Evolutionary conservation across 2,797 vertebrate species (phyloP).

Genomic region (Lates japonicus): DNA sequence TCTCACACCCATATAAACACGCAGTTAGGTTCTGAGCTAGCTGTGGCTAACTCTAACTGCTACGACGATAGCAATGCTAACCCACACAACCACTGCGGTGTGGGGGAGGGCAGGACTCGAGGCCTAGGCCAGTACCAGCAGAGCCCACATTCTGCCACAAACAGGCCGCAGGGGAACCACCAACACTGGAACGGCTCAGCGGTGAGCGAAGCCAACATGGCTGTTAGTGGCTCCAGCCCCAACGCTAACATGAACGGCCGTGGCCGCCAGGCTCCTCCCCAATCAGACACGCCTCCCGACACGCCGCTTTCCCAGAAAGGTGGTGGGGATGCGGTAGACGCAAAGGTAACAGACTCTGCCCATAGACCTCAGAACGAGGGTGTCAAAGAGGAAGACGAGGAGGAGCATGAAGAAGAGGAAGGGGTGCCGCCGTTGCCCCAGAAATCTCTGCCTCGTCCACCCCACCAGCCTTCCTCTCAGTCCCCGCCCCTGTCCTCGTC

Average conservation of each 20-base stretch:
- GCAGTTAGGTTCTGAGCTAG: constrained; percentile 74
- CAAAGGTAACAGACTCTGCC: constrained; percentile 30
- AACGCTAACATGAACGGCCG: constrained; percentile 85
- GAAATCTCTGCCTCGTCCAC: constrained; percentile 85
- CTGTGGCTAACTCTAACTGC: constrained; percentile 85
- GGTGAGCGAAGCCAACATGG: constrained; percentile 60
- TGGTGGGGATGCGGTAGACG: constrained; percentile 16
- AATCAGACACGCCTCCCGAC: constrained; percentile 88
- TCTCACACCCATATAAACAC: constrained; percentile 68
- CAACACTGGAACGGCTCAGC: constrained; percentile 89
- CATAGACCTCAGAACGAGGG: constrained; percentile 48
- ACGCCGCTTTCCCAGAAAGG: constrained; percentile 82
- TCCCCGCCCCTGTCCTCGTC: constrained; percentile 75
- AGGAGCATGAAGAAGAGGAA: constrained; percentile 52
- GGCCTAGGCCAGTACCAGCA: constrained; percentile 75
- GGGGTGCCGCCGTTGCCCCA: constrained; percentile 88
- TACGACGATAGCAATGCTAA: constrained; percentile 88
- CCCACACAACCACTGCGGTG: constrained; percentile 84
- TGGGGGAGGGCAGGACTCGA: constrained; percentile 79
- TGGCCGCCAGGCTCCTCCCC: constrained; percentile 83
- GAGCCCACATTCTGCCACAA: constrained; percentile 63
- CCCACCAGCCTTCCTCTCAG: constrained; percentile 74
- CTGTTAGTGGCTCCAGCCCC: constrained; percentile 52
- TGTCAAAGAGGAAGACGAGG: constrained; percentile 54
- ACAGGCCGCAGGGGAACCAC: constrained; percentile 78